Evolutionary conservation across 53 echinoderm and acorn worm genomes (phyloP), one percentile per base, ranked within the genome.

Genomic region (Holothuria scabra): DNA sequence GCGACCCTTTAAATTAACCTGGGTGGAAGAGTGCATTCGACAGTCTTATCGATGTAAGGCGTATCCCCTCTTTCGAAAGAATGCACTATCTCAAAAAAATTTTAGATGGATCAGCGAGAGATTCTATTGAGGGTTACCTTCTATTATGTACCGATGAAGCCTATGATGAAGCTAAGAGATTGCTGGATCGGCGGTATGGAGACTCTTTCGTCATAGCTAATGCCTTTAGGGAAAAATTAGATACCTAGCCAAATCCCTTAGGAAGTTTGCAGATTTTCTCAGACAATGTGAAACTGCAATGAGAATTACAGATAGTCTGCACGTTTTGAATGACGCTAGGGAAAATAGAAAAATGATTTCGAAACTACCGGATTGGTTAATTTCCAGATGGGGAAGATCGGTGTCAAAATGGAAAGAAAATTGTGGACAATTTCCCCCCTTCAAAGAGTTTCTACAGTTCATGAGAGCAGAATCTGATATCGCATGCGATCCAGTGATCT

Each of bases 81-180:
- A 64, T 90, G 4, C 74, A 92, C 87, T 87, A 86, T 66, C 64
- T 92, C 7, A 80, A 89, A 46, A 89, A 31, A 61, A 90, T 90
- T 63, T 34, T 89, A 46, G 68, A 86, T 34, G 93, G 93, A n/a
- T n/a, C 71, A 38, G 92, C 78, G 8, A 92, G 69, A 25, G 85
- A 91, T 34, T 46, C 88, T 10, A 57, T 91, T 25, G 75, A 84
- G 9, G 87, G 89, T 26, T 90, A 80, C 32, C 74, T 93, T 60
- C 38, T 92, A 20, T 64, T 89, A 25, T 80, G 29, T 21, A 63
- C 82, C 4, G 74, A 82, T 9, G 67, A 60, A 11, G 82, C 83
- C 11, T 88, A 57, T 38, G 22, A 88, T 18, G 69, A 88, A 12
- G n/a, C n/a, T n/a, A n/a, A n/a, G n/a, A n/a, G n/a, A n/a, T n/a